These are phyloP conservation scores for Fulica atra DNA, from an alignment of 2,113 vertebrate genomes.

Conservation along the genomic window DNA sequence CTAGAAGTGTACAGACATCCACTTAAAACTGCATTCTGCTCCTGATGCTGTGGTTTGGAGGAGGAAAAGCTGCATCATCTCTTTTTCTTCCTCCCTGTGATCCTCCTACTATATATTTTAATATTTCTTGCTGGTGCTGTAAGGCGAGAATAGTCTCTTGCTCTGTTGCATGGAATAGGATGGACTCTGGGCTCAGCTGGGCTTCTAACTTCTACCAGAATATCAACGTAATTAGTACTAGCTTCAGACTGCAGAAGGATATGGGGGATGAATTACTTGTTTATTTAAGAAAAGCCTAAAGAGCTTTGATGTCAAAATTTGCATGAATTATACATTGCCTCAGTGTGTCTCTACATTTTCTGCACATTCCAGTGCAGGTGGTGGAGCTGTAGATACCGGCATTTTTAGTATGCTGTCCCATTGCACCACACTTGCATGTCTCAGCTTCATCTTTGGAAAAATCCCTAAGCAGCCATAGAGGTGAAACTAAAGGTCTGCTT, in stretches of 20 bases:
- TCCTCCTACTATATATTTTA: neutral
- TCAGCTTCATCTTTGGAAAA: neutral
- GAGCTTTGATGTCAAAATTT: neutral
- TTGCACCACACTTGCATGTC: neutral
- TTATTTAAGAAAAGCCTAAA: slow-evolving; percentile 21
- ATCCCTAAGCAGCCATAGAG: neutral
- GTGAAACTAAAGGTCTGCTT: neutral
- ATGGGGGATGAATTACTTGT: slow-evolving; percentile 5
- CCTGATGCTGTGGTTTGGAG: neutral
- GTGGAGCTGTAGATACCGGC: neutral
- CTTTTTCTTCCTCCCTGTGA: neutral
- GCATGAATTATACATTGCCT: neutral
- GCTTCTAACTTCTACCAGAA: neutral
- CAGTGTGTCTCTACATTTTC: neutral
- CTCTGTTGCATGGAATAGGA: neutral
- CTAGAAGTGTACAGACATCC: neutral
- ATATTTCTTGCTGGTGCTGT: neutral
- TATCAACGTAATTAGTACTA: neutral
- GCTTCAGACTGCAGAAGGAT: neutral
- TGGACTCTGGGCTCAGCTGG: neutral
- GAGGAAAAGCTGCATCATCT: neutral
- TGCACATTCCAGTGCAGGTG: neutral
- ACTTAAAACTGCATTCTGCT: neutral
- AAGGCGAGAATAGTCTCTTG: neutral
- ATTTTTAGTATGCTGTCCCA: neutral